Evolutionary conservation across 2,888 invertebrate species (phyloP).

Genomic region (Sicus ferrugineus): DNA sequence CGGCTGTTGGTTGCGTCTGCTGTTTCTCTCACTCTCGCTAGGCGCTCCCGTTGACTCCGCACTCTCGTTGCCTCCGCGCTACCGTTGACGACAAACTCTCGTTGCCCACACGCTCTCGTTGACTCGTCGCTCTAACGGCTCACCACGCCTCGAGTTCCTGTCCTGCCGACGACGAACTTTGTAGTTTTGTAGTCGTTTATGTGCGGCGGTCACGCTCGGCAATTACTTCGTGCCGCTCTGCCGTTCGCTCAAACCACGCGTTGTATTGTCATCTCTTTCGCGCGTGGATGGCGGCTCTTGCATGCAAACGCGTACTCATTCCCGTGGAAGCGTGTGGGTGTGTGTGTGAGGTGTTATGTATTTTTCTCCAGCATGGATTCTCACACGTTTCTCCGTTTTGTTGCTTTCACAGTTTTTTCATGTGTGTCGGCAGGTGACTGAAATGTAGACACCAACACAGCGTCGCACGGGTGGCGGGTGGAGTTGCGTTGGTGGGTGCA

Average conservation of each 20-base stretch:
- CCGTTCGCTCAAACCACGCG: conserved; percentile 18
- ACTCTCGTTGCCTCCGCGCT: too few relatives aligned
- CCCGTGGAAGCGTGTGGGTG: conserved; percentile 22
- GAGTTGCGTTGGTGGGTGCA: too few relatives aligned
- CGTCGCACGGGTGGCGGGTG: conserved; percentile 32
- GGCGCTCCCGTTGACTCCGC: conserved; percentile 28
- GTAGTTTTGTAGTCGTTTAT: conserved; percentile 47
- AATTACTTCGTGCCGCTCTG: conserved; percentile 54
- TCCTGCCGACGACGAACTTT: conserved; percentile 31
- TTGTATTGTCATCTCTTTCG: conserved; percentile 21
- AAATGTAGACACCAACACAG: conserved; percentile 58
- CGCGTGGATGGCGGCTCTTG: conserved; percentile 4
- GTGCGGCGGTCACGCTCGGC: conserved; percentile 56
- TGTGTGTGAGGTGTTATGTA: too few relatives aligned
- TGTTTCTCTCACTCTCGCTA: conserved; percentile 33
- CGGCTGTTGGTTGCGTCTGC: too few relatives aligned
- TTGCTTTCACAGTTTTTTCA: conserved; percentile 37
- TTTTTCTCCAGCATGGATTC: conserved; percentile 20
- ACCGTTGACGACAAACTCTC: too few relatives aligned
- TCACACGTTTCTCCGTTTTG: conserved; percentile 36
- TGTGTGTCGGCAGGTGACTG: conserved; percentile 59
- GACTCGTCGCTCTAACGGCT: conserved; percentile 38
- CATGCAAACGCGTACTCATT: too few relatives aligned
- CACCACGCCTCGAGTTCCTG: conserved; percentile 44
- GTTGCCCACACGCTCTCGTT: too few relatives aligned